Conservation (phyloP, 2,797 vertebrate species). For the Coilia nasus region DNA sequence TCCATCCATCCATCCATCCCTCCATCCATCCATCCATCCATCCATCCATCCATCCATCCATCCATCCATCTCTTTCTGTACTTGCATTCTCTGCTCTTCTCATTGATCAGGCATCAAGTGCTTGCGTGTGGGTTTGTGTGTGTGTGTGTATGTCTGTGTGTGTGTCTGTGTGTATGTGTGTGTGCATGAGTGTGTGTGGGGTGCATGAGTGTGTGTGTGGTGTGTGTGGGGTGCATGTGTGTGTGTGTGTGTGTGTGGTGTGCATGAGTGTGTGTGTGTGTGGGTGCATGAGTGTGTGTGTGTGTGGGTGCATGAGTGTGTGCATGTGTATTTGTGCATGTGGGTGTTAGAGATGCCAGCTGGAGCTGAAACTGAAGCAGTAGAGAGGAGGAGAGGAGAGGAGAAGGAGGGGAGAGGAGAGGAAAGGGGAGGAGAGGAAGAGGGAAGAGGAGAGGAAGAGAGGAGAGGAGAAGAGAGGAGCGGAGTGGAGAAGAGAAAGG, state of each 20-base stretch:
- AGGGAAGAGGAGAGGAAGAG: neutral
- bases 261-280: neutral
- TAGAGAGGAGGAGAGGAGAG: slow-evolving; percentile 19
- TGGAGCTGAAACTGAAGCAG: neutral
- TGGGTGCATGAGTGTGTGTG: neutral
- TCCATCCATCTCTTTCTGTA: neutral
- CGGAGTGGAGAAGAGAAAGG: too few relatives aligned
- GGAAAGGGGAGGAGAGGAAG: neutral
- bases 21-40: neutral
- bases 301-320: neutral
- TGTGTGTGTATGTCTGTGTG: neutral
- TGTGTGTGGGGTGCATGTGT: neutral
- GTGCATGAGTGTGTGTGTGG: neutral
- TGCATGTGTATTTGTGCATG: neutral
- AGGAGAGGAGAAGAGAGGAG: neutral
- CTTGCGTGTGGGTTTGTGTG: neutral
- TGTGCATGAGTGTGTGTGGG: neutral
- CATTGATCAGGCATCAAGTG: neutral
- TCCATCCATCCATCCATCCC: too few relatives aligned
- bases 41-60: too few relatives aligned
- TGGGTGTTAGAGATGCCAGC: slow-evolving; percentile 35
- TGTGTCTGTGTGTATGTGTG: neutral
- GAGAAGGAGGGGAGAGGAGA: neutral
- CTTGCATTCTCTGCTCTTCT: neutral
- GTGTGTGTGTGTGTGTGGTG: neutral